Percentiles rank a stretch among this genome's conserved stretches.
Conservation (phyloP, 2,888 invertebrate species). For the Pachycephus smyrnensis region DNA sequence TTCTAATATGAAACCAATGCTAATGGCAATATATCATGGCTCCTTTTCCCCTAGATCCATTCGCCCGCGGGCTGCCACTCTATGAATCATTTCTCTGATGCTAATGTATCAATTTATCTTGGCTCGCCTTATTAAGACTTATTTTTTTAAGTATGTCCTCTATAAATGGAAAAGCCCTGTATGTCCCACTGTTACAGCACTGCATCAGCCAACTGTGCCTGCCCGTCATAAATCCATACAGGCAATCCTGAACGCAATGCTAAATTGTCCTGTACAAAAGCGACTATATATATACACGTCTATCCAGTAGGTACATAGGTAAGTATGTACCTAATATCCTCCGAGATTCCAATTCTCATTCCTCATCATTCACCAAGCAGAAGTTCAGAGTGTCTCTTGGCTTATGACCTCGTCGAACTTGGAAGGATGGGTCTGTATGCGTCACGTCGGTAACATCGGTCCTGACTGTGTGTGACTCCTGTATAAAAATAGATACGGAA, state of each 20-base stretch:
- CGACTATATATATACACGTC: not conserved
- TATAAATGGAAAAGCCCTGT: conserved; percentile 6
- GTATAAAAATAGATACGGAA: conserved; percentile 43
- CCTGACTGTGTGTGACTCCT: not conserved
- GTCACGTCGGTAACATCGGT: not conserved
- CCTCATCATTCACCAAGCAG: not conserved
- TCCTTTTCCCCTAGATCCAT: conserved; percentile 19
- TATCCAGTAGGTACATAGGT: not conserved
- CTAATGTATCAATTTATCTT: conserved; percentile 64
- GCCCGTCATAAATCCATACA: not conserved
- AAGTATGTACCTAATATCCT: not conserved
- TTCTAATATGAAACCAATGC: conserved; percentile 59
- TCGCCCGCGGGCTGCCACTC: conserved; percentile 37
- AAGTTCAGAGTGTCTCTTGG: not conserved
- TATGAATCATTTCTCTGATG: conserved; percentile 60
- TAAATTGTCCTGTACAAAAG: not conserved
- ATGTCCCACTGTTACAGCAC: not conserved
- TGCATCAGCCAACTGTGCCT: not conserved
- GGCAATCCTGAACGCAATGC: not conserved
- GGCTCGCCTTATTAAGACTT: conserved; percentile 50
- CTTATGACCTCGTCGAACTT: not conserved
- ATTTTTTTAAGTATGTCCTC: conserved; percentile 35
- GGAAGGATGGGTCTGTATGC: not conserved
- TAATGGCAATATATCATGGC: conserved; percentile 55
- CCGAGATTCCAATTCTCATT: not conserved